Conservation (phyloP, 2,888 invertebrate species). For the Melikaiella ostensackeni region DNA sequence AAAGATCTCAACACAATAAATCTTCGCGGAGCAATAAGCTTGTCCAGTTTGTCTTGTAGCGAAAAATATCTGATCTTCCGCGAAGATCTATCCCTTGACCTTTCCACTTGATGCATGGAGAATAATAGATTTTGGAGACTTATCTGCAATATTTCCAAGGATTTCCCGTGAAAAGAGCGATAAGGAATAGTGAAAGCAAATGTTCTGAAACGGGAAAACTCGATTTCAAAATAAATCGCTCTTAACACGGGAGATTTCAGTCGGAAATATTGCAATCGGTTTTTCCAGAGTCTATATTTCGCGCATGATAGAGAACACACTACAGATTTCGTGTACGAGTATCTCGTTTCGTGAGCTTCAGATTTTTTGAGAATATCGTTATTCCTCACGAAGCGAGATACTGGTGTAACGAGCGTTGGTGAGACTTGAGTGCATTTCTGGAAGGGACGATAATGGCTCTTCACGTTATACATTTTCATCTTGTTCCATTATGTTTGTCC, state of each 20-base stretch:
- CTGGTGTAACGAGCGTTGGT: constrained; percentile 36
- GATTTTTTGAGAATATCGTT: neutral
- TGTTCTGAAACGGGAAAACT: neutral
- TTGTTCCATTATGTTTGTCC: constrained; percentile 42
- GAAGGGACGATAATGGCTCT: constrained; percentile 30
- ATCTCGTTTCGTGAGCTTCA: neutral
- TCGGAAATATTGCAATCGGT: neutral
- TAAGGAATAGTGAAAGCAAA: neutral
- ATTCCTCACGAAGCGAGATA: constrained; percentile 4
- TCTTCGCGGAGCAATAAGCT: constrained; percentile 25
- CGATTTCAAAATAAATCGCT: neutral
- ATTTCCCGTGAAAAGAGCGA: neutral
- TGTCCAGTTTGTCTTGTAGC: constrained; percentile 7
- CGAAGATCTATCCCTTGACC: constrained; percentile 6
- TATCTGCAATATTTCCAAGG: neutral
- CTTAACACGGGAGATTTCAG: neutral
- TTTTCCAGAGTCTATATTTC: neutral
- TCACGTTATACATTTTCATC: constrained; percentile 22
- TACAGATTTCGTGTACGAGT: neutral
- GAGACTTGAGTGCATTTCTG: constrained; percentile 22
- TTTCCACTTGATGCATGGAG: neutral
- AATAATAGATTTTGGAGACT: constrained; percentile 7
- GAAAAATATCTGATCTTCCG: constrained; percentile 30
- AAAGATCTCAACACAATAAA: constrained; percentile 16
- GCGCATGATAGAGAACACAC: neutral